These are phyloP conservation scores for Leontopithecus rosalia DNA, from an alignment of 2,797 vertebrate species.

Conservation along the genomic window DNA sequence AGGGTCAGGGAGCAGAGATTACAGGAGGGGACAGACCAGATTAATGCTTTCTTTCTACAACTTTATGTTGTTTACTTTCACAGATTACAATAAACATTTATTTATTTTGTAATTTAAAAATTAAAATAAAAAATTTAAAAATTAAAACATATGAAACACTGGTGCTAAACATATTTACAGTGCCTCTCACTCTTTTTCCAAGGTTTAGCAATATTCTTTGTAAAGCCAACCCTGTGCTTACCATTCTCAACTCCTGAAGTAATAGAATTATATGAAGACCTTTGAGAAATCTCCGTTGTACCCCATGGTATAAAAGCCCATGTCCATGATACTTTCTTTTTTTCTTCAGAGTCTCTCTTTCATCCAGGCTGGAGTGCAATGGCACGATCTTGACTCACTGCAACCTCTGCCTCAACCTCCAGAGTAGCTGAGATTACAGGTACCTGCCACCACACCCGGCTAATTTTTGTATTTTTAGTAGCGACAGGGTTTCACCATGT, in stretches of 20 bases:
- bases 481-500: no score
- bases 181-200: neutral
- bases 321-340: neutral
- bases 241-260: neutral
- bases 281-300: neutral
- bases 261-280: neutral
- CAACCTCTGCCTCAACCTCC: no score
- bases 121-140: neutral
- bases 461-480: no score
- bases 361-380: no score
- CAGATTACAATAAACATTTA: neutral
- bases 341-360: no score
- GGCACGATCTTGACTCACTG: no score
- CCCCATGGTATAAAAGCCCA: no score
- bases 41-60: neutral
- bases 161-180: neutral
- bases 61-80: neutral
- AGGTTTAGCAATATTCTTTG: neutral
- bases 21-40: neutral
- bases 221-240: neutral
- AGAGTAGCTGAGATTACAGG: no score
- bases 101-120: slow-evolving; percentile 28
- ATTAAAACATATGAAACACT: neutral
- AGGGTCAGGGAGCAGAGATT: neutral
- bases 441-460: rapidly evolving